Base-by-base conservation (phyloP, 1,140 invertebrate genomes). In the Arion vulgaris region DNA sequence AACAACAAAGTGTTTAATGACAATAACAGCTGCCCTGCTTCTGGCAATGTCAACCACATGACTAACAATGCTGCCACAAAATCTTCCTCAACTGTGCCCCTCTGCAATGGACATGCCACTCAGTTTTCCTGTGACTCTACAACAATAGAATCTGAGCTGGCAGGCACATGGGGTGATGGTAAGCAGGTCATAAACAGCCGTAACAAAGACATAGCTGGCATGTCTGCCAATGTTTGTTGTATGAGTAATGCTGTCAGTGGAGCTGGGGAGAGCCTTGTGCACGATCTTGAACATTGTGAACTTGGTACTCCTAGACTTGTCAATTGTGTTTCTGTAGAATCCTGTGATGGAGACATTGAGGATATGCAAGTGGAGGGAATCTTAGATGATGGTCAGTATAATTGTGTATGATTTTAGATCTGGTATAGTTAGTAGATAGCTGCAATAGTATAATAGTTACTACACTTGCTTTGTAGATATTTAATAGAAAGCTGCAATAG, bases 301-400 rank as follows among this genome's bases (percentile, higher is more conserved):
- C n/a, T 17, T 7, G 51, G 68, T 71, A 45, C 66, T 38, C 32
- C 41, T 15, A 34, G 36, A 4, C 80, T 81, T 81, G 80, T 81
- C 1, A 81, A 81, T 74, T 53, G 80, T 81, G 71, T 74, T 81
- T 81, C 80, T 0, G 4, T 73, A 28, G 83, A 86, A 77, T 85
- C 85, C 80, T 84, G 83, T 82, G 86, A 77, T 75, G 53, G 49
- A 1, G 82, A 85, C 5, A 73, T 51, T 26, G 51, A 83, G 78
- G 75, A 83, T 62, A 83, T 80, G 83, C 62, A 80, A 45, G 69
- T 72, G 49, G 36, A 83, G 80, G 69, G 72, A 72, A 62, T 19
- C 49, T 2, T 68, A 26, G 51, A 81, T 41, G 71, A 83, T 38
- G 34, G 76, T 79, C 19, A 79, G 51, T 72, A 23, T 69, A 19